Evolutionary conservation across 2,888 invertebrate genomes (phyloP), one percentile per base, ranked within the genome.

Genomic region (Trachelus iudaicus): DNA sequence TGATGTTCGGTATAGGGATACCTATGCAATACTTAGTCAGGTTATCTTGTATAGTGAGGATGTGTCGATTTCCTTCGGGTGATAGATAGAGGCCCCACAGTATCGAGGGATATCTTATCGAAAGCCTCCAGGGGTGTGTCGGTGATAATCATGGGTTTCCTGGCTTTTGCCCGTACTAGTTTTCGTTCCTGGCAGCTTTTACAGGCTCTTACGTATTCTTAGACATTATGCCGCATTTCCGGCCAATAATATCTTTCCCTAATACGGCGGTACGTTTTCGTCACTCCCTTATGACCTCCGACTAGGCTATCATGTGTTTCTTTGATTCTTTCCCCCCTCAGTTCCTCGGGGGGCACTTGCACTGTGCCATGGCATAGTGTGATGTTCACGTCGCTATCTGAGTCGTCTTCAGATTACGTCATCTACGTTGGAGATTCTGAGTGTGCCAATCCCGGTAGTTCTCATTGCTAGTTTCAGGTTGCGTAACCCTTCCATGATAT

Each of bases 241-340:
- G 78, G 80, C 84, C 85, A 85, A 56, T 78, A 79, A 34, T 79
- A 83, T 1, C 69, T 31, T 71, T 81, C 73, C 0, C 80, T 34
- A 23, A 85, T 79, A 40, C 80, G 69, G 4, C 77, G 69, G 23
- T 76, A 80, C 0, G 85, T 85, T 56, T 83, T 82, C 85, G 83
- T 6, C 81, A 81, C 15, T 81, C 34, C 34, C 1, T 34, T 34
- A 34, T 34, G 34, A 6, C 34, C 34, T 9, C 34, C 34, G 1
- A 34, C 9, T 34, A 34, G 34, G 34, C 34, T 34, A 34, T 34
- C 34, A 34, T 34, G 34, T 9, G 4, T 34, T 69, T 11, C 79
- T 34, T 12, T 80, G 79, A 9, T 75, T 69, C 56, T 85, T 84
- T 13, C 71, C 69, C 77, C 82, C 81, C 13, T 35, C n/a, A 1